A percentile compares a stretch with the other conserved stretches of the same genome.
These are phyloP conservation scores for Sebastes schlegelii DNA, from an alignment of 2,113 vertebrate species.

Conservation along the genomic window DNA sequence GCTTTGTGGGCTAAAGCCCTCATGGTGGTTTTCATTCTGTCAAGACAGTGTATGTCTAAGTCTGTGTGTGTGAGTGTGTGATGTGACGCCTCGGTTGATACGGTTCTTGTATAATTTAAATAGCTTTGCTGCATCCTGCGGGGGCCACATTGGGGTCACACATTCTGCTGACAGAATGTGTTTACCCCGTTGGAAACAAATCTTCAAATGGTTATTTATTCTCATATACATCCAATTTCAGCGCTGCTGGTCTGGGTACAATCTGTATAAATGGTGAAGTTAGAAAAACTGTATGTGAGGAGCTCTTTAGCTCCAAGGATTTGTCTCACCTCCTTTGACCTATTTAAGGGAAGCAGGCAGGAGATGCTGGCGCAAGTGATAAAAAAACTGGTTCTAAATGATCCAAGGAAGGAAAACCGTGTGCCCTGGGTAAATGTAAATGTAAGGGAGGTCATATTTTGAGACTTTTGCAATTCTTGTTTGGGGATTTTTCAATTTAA, in stretches of 20 bases:
- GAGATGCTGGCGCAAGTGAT: conserved; percentile 13
- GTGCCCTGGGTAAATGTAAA: not conserved
- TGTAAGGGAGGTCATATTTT: conserved; percentile 5
- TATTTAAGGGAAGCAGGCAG: conserved; percentile 8
- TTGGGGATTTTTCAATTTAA: not conserved
- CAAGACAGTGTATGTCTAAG: conserved; percentile 35
- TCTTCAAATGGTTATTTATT: conserved; percentile 58
- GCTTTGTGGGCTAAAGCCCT: conserved; percentile 41
- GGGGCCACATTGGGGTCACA: conserved; percentile 48
- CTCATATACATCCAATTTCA: conserved; percentile 59
- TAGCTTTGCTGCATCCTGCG: conserved; percentile 17
- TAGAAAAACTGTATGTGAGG: conserved; percentile 33
- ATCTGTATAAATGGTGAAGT: conserved; percentile 38
- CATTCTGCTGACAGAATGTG: conserved; percentile 56
- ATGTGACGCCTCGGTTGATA: conserved; percentile 11
- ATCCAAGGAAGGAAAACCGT: not conserved
- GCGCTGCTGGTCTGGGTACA: not conserved
- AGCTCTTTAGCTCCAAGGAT: conserved; percentile 41
- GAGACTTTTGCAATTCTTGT: not conserved
- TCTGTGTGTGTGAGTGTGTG: not conserved
- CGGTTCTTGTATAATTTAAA: conserved; percentile 46
- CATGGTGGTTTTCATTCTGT: conserved; percentile 50
- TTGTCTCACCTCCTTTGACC: conserved; percentile 46
- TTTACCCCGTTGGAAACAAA: conserved; percentile 57
- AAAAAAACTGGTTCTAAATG: conserved; percentile 11